Percentiles rank a stretch among this genome's conserved stretches.
Evolutionary conservation across 2,797 vertebrate genomes (phyloP).

Genomic region (Tolypeutes matacus): DNA sequence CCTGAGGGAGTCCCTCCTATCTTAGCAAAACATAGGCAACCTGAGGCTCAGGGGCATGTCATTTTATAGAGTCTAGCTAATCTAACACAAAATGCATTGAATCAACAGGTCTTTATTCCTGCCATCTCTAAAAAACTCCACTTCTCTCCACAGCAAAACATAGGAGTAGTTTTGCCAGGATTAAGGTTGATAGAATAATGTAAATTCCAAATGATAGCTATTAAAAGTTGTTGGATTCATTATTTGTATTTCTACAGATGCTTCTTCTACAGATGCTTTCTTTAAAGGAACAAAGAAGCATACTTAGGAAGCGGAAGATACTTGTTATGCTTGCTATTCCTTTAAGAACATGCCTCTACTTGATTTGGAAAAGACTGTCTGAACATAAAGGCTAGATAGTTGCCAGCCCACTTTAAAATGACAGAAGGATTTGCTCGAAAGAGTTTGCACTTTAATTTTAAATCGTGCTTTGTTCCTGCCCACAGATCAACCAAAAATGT

Average conservation of each 20-base stretch:
- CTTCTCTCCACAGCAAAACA: conserved; percentile 57
- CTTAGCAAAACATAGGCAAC: conserved; percentile 79
- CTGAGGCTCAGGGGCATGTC: background rate
- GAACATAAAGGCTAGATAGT: conserved; percentile 44
- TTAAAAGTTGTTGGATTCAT: background rate
- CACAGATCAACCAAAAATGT: background rate
- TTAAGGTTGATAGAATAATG: background rate
- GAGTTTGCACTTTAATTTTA: conserved; percentile 17
- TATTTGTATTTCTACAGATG: background rate
- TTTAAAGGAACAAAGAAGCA: conserved; percentile 55
- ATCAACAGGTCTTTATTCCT: conserved; percentile 36
- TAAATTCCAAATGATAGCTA: conserved; percentile 8
- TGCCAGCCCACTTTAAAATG: conserved; percentile 56
- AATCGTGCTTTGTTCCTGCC: conserved; percentile 48
- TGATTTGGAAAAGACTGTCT: conserved; percentile 83
- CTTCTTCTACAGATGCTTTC: background rate
- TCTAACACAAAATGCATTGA: conserved; percentile 42
- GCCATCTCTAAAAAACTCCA: background rate
- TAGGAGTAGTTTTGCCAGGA: conserved; percentile 13
- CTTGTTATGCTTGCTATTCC: conserved; percentile 66
- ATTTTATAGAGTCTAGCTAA: background rate
- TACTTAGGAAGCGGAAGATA: conserved; percentile 37
- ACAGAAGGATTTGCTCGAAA: conserved; percentile 56
- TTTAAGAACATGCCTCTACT: conserved; percentile 77
- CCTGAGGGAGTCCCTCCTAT: conserved; percentile 76